Evolutionary conservation across 2,888 invertebrate genomes (phyloP).

Genomic region (Erebia aethiops): DNA sequence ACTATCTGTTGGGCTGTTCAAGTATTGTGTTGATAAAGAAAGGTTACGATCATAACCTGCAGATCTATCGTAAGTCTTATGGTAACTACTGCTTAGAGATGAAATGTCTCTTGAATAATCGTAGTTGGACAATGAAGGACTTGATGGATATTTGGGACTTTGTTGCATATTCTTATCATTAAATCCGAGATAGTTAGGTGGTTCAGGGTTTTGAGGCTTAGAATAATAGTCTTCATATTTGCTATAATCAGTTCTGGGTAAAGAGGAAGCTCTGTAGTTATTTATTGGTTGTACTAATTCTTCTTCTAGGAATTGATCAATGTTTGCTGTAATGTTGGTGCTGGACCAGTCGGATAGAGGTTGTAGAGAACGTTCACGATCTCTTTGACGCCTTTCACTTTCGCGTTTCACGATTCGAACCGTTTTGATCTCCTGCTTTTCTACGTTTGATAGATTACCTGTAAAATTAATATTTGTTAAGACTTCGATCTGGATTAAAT

Average conservation of each 20-base stretch:
- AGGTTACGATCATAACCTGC: slow-evolving; percentile 64
- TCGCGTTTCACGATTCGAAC: slow-evolving; percentile 96
- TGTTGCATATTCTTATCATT: slow-evolving; percentile 69
- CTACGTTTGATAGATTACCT: slow-evolving; percentile 88
- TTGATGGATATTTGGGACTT: slow-evolving; percentile 76
- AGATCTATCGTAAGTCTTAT: slow-evolving; percentile 66
- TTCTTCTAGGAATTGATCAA: slow-evolving; percentile 78
- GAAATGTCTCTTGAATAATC: slow-evolving; percentile 74
- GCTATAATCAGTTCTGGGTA: slow-evolving; percentile 75
- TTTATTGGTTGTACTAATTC: slow-evolving; percentile 69
- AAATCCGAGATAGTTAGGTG: slow-evolving; percentile 59
- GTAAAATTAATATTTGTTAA: slow-evolving; percentile 42
- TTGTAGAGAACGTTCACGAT: slow-evolving; percentile 86
- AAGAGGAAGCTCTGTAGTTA: slow-evolving; percentile 77
- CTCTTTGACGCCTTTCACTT: slow-evolving; percentile 92
- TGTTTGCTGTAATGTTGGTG: slow-evolving; percentile 67
- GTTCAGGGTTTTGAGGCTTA: slow-evolving; percentile 57
- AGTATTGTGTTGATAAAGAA: slow-evolving; percentile 72
- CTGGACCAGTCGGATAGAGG: slow-evolving; percentile 76
- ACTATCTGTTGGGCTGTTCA: slow-evolving; percentile 76
- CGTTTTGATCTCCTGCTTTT: slow-evolving; percentile 95
- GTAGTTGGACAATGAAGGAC: slow-evolving; percentile 75
- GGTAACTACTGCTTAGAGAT: slow-evolving; percentile 71
- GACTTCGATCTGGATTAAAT: background rate
- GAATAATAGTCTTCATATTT: slow-evolving; percentile 69